These are phyloP conservation scores for Psylliodes chrysocephalus DNA, from an alignment of 2,888 invertebrate species.

Conservation along the genomic window DNA sequence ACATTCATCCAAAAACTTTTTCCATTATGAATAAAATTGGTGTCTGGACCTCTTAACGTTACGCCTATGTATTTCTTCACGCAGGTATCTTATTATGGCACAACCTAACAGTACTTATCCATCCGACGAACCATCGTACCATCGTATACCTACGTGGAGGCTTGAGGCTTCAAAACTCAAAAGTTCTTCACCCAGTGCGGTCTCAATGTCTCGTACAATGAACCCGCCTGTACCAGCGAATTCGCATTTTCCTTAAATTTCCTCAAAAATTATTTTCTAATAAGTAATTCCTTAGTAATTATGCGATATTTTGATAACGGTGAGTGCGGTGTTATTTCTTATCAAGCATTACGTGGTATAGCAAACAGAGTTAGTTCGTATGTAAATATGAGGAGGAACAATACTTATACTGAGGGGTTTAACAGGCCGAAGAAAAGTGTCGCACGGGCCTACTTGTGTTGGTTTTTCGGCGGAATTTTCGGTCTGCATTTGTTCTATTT, in stretches of 20 bases:
- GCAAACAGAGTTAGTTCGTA: constrained; percentile 24
- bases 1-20: no score
- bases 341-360: constrained; percentile 35
- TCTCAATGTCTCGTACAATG: constrained; percentile 49
- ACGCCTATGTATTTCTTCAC: constrained; percentile 27
- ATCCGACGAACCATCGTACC: constrained; percentile 25
- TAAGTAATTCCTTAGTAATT: constrained; percentile 1
- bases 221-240: constrained; percentile 33
- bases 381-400: constrained; percentile 34
- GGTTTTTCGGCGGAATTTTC: constrained; percentile 88
- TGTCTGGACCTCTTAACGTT: no score
- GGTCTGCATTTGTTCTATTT: constrained; percentile 94
- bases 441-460: constrained; percentile 80
- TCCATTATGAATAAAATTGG: no score
- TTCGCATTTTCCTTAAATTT: background rate
- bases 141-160: constrained; percentile 50
- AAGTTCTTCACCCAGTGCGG: constrained; percentile 37
- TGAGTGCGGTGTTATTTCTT: constrained; percentile 26
- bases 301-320: constrained; percentile 30
- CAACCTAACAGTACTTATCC: constrained; percentile 37
- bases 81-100: constrained; percentile 38
- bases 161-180: constrained; percentile 39
- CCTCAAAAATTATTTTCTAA: background rate
- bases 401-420: constrained; percentile 4
- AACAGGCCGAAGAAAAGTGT: constrained; percentile 66